Percentiles rank a stretch among this genome's conserved stretches.
phyloP scores from a whole-genome alignment of 2,888 invertebrate species.

The Phytoseiulus persimilis region DNA sequence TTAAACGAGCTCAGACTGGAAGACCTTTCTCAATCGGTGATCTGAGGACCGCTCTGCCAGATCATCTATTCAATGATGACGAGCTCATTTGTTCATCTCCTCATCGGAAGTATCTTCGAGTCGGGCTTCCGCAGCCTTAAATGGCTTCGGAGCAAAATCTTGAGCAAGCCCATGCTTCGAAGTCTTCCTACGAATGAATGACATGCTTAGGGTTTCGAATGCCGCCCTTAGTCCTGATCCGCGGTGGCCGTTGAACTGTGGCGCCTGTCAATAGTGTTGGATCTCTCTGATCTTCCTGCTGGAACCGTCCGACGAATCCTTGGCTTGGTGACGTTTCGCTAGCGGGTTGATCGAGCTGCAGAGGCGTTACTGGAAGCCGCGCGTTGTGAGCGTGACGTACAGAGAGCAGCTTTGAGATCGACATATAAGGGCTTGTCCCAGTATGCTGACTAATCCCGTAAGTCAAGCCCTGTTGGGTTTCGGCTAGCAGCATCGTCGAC shows the following conservation, averaged over 20 bases:
- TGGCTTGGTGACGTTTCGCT: background rate
- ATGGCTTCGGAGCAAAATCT: too few relatives aligned
- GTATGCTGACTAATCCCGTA: background rate
- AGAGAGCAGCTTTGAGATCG: background rate
- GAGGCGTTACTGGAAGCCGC: background rate
- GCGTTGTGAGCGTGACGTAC: background rate
- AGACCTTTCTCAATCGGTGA: too few relatives aligned
- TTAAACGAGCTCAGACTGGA: too few relatives aligned
- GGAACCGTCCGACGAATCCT: background rate
- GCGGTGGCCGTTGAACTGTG: background rate
- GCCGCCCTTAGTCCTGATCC: background rate
- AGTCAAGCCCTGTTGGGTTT: background rate
- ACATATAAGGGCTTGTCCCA: background rate
- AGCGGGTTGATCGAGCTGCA: background rate
- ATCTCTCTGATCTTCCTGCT: background rate
- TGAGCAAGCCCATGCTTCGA: too few relatives aligned
- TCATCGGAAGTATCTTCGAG: too few relatives aligned
- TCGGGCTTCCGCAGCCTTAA: too few relatives aligned
- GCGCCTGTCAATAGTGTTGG: background rate
- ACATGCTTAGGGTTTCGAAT: too few relatives aligned
- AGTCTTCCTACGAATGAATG: too few relatives aligned
- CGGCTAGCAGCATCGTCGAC: background rate
- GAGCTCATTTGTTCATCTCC: too few relatives aligned
- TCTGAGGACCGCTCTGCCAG: too few relatives aligned
- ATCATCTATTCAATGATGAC: too few relatives aligned